Conservation (phyloP, 2,797 vertebrate genomes). For the Hypotaenidia philippensis region DNA sequence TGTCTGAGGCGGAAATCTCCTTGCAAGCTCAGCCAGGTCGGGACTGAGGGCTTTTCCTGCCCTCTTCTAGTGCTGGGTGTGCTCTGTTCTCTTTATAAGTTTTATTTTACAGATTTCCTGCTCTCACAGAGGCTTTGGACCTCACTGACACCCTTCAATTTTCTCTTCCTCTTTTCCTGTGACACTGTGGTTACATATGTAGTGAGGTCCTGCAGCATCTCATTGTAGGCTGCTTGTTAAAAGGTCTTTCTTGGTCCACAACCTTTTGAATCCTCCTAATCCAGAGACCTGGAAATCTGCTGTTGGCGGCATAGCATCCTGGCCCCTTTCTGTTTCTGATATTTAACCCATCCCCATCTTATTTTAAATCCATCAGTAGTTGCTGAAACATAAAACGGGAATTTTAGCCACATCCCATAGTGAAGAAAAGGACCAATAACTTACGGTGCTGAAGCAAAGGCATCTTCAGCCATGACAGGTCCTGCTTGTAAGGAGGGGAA, state of each 20-base stretch:
- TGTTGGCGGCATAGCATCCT: neutral
- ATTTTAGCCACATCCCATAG: neutral
- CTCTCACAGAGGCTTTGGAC: neutral
- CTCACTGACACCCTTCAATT: neutral
- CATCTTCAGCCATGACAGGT: neutral
- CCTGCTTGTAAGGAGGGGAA: neutral
- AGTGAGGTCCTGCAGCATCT: neutral
- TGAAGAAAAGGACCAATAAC: neutral
- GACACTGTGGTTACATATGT: accelerated
- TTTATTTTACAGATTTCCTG: neutral
- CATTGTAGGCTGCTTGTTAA: neutral
- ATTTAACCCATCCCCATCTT: neutral
- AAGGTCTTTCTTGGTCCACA: neutral
- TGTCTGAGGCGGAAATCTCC: accelerated
- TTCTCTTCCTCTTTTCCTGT: neutral
- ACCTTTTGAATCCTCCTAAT: neutral
- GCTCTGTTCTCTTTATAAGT: neutral
- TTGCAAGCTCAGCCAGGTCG: accelerated
- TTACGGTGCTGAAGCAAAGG: neutral
- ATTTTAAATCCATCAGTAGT: neutral
- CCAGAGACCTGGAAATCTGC: neutral
- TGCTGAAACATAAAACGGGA: neutral
- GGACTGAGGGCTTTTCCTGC: neutral
- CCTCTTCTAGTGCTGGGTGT: neutral
- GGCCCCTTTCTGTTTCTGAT: neutral